Evolutionary conservation across 2,797 vertebrate genomes (phyloP).

Genomic region (Acrossocheilus wenchowensis): DNA sequence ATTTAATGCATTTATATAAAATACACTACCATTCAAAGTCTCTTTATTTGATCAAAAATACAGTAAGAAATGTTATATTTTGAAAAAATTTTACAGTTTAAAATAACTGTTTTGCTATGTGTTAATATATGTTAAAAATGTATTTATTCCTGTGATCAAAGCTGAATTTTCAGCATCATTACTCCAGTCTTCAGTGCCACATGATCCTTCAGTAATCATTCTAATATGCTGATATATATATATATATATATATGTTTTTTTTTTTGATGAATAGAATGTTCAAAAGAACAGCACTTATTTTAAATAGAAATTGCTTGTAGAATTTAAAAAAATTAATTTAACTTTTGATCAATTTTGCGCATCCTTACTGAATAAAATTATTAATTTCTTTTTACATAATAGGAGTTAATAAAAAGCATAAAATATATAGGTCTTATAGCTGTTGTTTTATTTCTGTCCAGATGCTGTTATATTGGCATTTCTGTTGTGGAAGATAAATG

Average conservation of each 20-base stretch:
- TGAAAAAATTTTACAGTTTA: not conserved
- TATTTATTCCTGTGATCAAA: not conserved
- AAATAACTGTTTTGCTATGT: not conserved
- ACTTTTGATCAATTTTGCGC: not conserved
- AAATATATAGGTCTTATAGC: not conserved
- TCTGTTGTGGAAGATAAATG: not conserved
- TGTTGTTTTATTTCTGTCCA: not conserved
- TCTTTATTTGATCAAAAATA: not conserved
- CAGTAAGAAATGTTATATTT: not conserved
- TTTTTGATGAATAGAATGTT: not conserved
- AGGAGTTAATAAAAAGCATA: not conserved
- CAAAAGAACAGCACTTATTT: not conserved
- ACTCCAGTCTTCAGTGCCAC: not conserved
- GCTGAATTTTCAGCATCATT: not conserved
- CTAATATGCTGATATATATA: too few species aligned
- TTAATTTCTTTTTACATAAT: not conserved
- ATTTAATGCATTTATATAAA: not conserved
- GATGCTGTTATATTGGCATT: not conserved
- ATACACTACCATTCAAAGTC: not conserved
- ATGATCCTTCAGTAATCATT: constrained; percentile 13
- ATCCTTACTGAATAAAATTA: not conserved
- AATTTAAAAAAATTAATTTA: not conserved
- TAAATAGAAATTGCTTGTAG: not conserved
- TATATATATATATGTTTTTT: too few species aligned
- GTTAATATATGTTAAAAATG: not conserved